phyloP scores from a whole-genome alignment of 1,140 invertebrate species.

The Conus betulinus region DNA sequence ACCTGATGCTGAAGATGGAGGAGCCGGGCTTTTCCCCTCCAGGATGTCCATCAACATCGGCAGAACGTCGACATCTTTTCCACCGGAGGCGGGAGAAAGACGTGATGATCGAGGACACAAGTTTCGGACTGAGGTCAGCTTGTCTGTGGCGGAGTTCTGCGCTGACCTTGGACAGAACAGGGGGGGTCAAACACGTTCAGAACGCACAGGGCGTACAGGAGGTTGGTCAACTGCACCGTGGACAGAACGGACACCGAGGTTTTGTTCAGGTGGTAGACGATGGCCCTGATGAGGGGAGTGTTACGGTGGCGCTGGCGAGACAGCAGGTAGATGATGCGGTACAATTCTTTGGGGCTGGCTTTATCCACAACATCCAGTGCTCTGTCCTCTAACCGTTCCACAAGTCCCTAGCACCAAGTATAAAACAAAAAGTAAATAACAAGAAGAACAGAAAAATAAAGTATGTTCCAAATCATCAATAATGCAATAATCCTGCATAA shows the following conservation, averaged over 20 bases:
- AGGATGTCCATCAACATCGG: not conserved
- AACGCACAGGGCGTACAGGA: slow-evolving; percentile 1
- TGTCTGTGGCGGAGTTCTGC: not conserved
- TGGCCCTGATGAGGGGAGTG: slow-evolving; percentile 29
- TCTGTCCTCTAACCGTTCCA: slow-evolving; percentile 22
- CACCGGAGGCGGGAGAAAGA: slow-evolving; percentile 26
- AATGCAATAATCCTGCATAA: no score
- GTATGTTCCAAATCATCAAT: no score
- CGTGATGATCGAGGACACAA: slow-evolving; percentile 11
- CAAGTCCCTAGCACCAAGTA: not conserved
- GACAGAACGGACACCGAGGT: slow-evolving; percentile 5
- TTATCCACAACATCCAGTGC: slow-evolving; percentile 21
- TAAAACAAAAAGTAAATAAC: not conserved
- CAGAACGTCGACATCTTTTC: not conserved
- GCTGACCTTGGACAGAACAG: not conserved
- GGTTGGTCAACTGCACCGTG: slow-evolving; percentile 21
- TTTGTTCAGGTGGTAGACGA: slow-evolving; percentile 33
- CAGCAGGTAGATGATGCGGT: slow-evolving; percentile 31
- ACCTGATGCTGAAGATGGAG: not conserved
- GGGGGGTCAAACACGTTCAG: slow-evolving; percentile 17
- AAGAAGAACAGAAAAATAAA: no score
- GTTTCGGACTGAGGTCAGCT: not conserved
- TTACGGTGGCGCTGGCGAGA: slow-evolving; percentile 33
- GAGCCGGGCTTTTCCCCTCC: not conserved
- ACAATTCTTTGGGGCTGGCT: slow-evolving; percentile 25